Evolutionary conservation across 2,888 invertebrate genomes (phyloP).

Genomic region (Tetragonisca angustula): DNA sequence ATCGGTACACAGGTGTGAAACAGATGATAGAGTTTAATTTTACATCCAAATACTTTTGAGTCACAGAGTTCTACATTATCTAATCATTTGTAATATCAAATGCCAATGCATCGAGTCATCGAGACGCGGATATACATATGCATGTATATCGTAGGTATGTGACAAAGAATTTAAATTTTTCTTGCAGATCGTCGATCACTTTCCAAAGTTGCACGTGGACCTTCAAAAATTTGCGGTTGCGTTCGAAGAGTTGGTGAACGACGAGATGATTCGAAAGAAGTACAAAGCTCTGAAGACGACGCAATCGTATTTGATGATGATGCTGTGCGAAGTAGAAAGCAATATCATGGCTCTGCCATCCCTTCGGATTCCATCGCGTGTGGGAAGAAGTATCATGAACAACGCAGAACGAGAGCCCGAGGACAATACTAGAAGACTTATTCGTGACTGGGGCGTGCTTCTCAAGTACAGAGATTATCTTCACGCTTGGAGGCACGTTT

Average conservation of each 20-base stretch:
- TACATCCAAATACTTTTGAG: too few relatives aligned
- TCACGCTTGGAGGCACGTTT: conserved; percentile 81
- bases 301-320: conserved; percentile 77
- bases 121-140: neutral
- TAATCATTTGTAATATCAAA: too few relatives aligned
- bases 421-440: conserved; percentile 79
- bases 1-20: neutral
- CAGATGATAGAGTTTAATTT: neutral
- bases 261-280: conserved; percentile 83
- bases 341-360: conserved; percentile 72
- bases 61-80: too few relatives aligned
- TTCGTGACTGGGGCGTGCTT: conserved; percentile 83
- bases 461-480: conserved; percentile 82
- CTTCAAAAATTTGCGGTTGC: conserved; percentile 85
- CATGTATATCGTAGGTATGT: too few relatives aligned
- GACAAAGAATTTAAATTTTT: neutral
- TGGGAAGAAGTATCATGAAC: conserved; percentile 80
- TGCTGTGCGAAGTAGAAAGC: conserved; percentile 87
- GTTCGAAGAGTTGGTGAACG: conserved; percentile 84
- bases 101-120: neutral
- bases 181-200: conserved; percentile 85
- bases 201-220: conserved; percentile 86
- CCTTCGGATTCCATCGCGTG: conserved; percentile 73
- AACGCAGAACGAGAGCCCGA: conserved; percentile 76
- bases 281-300: conserved; percentile 81